Evolutionary conservation across 53 echinoderm and acorn worm genomes (phyloP), one percentile per base, ranked within the genome.

Genomic region (Echinarachnius parma): DNA sequence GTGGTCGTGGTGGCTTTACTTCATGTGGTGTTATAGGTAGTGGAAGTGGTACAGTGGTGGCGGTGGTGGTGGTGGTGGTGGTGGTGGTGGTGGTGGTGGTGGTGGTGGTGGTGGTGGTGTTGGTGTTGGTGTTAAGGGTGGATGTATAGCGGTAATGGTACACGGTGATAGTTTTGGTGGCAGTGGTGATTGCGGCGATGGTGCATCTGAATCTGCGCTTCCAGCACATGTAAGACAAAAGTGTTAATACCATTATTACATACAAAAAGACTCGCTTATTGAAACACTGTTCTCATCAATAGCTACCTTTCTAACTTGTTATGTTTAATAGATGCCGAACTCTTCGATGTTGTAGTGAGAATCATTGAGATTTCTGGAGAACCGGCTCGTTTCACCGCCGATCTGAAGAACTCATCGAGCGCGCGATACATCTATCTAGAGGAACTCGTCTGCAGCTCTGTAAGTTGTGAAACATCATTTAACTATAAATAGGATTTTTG

Each of bases 361-460:
- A 72, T 72, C 39, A 72, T 57, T 0, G 42, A 36, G 8, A 55
- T 72, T 3, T 14, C 55, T 28, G 57, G 44, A 0, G 14, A 72
- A 42, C 5, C n/a, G 2, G 74, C 55, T 4, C 30, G 31, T 20
- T 72, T 56, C 28, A 72, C 27, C n/a, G 74, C 55, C 7, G 74
- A 72, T 28, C 55, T 72, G 56, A 56, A 15, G 2, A 56, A 72
- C 58, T 21, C 46, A 9, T 72, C 74, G 15, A 72, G 74, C 26
- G 28, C 44, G 0, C 39, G 42, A 37, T 72, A 36, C 57, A 39
- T 13, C 55, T 35, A 56, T 25, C 46, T 72, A 13, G 39, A 54
- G 3, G 42, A 55, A 15, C 24, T 72, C 0, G 27, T 72, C 2
- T 72, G 74, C 28, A 39, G 16, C n/a, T 3, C 25, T 16, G 74